Conservation (phyloP, 2,888 invertebrate genomes). For the Diplolepis rosae region DNA sequence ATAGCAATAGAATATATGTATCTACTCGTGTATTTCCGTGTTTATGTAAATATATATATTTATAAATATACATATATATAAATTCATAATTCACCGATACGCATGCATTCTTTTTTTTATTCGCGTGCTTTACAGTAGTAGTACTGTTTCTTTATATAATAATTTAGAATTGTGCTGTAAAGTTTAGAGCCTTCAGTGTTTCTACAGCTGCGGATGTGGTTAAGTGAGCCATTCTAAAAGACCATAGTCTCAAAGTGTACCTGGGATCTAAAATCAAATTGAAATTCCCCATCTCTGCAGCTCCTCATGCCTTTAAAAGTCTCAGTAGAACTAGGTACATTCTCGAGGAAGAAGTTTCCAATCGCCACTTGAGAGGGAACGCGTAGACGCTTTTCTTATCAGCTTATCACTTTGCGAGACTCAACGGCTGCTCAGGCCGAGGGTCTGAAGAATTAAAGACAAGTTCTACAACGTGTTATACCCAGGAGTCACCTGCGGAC, state of each 20-base stretch:
- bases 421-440: background rate
- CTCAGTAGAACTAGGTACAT: background rate
- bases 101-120: conserved; percentile 29
- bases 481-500: conserved; percentile 75
- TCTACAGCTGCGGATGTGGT: conserved; percentile 65
- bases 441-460: background rate
- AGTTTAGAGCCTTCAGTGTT: conserved; percentile 67
- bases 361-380: background rate
- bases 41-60: conserved; percentile 40
- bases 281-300: background rate
- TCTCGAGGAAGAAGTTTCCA: background rate
- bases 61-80: conserved; percentile 53
- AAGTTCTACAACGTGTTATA: conserved; percentile 62
- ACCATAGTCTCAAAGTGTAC: background rate
- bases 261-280: background rate
- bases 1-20: conserved; percentile 22
- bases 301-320: background rate
- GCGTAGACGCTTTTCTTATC: background rate
- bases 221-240: conserved; percentile 39
- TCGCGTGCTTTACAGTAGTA: conserved; percentile 33
- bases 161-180: conserved; percentile 69
- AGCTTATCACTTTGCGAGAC: conserved; percentile 2
- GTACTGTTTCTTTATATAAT: conserved; percentile 43
- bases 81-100: conserved; percentile 47
- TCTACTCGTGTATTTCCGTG: conserved; percentile 26